Conservation (phyloP, 2,797 vertebrate species). For the Anisognathus igniventris region DNA sequence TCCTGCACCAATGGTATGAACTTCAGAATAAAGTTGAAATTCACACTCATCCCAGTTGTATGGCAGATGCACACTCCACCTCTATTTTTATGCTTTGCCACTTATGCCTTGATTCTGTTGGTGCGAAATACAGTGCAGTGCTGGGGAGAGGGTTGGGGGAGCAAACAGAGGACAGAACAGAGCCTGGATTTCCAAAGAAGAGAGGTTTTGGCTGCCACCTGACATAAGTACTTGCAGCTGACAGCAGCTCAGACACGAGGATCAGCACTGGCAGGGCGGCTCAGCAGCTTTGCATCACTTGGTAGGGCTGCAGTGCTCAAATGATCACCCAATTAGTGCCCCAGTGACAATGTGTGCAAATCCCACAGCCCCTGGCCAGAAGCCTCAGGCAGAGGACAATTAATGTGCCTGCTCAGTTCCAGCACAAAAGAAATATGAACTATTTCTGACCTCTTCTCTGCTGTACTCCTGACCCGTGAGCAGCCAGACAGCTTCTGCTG, state of each 20-base stretch:
- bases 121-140: not conserved
- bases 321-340: not conserved
- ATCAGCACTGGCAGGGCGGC: not conserved
- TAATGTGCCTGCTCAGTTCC: not conserved
- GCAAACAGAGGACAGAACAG: not conserved
- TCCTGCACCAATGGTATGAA: not conserved
- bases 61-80: not conserved
- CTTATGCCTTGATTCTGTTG: not conserved
- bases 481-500: not conserved
- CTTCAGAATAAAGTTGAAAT: not conserved
- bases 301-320: not conserved
- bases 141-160: not conserved
- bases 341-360: not conserved
- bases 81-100: not conserved
- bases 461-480: not conserved
- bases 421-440: conserved; percentile 9
- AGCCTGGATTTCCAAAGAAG: conserved; percentile 8
- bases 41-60: not conserved
- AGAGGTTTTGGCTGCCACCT: conserved; percentile 7
- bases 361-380: not conserved
- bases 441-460: not conserved
- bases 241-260: not conserved
- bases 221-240: not conserved
- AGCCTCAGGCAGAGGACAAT: not conserved
- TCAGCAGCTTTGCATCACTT: not conserved